Conservation (phyloP, 2,113 vertebrate genomes). For the Sorex araneus region DNA sequence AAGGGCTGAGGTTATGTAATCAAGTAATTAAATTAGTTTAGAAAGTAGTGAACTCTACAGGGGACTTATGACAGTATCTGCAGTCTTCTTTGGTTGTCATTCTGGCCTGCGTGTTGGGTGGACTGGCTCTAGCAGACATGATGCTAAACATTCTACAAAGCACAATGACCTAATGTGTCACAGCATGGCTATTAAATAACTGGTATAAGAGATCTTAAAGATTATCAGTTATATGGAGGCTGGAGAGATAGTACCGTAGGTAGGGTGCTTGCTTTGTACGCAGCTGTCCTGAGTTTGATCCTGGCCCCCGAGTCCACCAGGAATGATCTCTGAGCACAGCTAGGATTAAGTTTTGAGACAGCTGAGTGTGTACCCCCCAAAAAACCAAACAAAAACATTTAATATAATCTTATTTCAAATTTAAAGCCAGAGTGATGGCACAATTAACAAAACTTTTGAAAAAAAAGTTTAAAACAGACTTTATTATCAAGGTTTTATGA, state of each 20-base stretch:
- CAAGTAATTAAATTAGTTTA: background rate
- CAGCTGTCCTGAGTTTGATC: too few relatives aligned
- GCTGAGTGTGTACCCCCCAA: too few relatives aligned
- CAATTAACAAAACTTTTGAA: background rate
- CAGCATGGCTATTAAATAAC: background rate
- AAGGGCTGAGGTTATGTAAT: background rate
- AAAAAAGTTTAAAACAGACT: too few relatives aligned
- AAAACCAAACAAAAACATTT: background rate
- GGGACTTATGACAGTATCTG: background rate
- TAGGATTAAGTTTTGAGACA: too few relatives aligned
- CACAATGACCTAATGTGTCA: too few relatives aligned
- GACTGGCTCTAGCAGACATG: background rate
- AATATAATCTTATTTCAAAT: background rate
- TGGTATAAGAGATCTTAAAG: background rate
- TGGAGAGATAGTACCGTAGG: too few relatives aligned
- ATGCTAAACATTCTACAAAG: background rate
- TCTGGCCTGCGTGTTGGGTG: background rate
- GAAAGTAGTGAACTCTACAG: background rate
- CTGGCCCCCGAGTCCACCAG: too few relatives aligned
- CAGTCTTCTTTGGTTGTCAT: background rate
- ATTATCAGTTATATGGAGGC: background rate
- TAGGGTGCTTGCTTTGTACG: too few relatives aligned
- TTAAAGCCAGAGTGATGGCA: background rate
- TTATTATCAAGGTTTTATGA: too few relatives aligned
- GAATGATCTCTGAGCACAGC: background rate